Evolutionary conservation across 2,888 invertebrate genomes (phyloP).

Genomic region (Trissolcus japonicus): DNA sequence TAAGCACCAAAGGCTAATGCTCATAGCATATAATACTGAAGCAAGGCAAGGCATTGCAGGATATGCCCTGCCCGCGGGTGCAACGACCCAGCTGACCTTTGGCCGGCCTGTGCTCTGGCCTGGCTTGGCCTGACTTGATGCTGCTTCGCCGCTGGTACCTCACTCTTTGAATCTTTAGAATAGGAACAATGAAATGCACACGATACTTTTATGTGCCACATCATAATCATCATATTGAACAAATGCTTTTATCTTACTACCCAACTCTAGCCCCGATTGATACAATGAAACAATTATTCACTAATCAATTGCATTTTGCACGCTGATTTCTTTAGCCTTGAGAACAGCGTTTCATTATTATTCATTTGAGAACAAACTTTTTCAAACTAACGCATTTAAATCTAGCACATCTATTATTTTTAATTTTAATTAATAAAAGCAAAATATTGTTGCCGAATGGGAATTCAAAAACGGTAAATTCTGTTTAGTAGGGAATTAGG

Average conservation of each 20-base stretch:
- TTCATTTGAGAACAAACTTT: not conserved
- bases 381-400: too few species aligned
- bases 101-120: constrained; percentile 72
- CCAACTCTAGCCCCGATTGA: constrained; percentile 11
- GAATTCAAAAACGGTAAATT: too few species aligned
- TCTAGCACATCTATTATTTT: too few species aligned
- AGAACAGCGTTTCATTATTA: too few species aligned
- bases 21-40: constrained; percentile 54
- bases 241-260: constrained; percentile 32
- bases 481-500: not conserved
- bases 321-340: too few species aligned
- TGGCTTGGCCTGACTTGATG: constrained; percentile 63
- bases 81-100: constrained; percentile 75
- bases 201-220: constrained; percentile 44
- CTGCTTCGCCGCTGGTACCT: constrained; percentile 62
- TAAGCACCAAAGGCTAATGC: constrained; percentile 56
- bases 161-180: constrained; percentile 52
- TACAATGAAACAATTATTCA: constrained; percentile 29
- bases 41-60: constrained; percentile 65
- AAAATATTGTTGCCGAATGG: not conserved
- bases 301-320: constrained; percentile 4
- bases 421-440: not conserved
- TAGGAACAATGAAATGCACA: constrained; percentile 51
- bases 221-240: constrained; percentile 48
- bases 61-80: constrained; percentile 75